Evolutionary conservation across 2,888 invertebrate genomes (phyloP).

Genomic region (Cantharis rufa): DNA sequence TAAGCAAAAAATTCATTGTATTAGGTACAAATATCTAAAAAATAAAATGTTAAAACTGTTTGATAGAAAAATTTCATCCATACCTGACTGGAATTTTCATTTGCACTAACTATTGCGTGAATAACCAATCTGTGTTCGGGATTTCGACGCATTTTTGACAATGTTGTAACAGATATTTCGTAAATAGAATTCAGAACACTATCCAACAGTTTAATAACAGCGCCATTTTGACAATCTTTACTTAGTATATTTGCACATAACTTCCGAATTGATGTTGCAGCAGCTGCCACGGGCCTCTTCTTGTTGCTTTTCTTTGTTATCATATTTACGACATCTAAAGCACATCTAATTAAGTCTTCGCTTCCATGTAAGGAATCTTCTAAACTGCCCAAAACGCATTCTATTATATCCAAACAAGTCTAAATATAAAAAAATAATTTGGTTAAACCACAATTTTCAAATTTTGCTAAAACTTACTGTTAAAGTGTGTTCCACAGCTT

Average conservation of each 20-base stretch:
- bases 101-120: slow-evolving; percentile 15
- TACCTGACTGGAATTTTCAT: background rate
- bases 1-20: slow-evolving; percentile 11
- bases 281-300: background rate
- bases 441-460: background rate
- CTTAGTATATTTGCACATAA: background rate
- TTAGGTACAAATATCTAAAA: slow-evolving; percentile 13
- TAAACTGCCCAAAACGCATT: background rate
- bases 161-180: background rate
- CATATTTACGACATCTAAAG: background rate
- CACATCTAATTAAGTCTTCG: background rate
- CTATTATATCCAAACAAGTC: slow-evolving; percentile 5
- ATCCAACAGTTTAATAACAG: slow-evolving; percentile 9
- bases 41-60: background rate
- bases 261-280: background rate
- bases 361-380: background rate
- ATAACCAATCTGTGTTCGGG: slow-evolving; percentile 20
- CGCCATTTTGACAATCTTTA: background rate
- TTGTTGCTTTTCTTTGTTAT: background rate
- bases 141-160: slow-evolving; percentile 17
- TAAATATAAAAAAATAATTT: background rate
- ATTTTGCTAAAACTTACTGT: slow-evolving; percentile 3
- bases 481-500: slow-evolving; percentile 7
- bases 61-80: background rate
- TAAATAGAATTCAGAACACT: slow-evolving; percentile 16